Base-by-base conservation (phyloP, 64 coral and sea anemone species). In the Montipora cactus region DNA sequence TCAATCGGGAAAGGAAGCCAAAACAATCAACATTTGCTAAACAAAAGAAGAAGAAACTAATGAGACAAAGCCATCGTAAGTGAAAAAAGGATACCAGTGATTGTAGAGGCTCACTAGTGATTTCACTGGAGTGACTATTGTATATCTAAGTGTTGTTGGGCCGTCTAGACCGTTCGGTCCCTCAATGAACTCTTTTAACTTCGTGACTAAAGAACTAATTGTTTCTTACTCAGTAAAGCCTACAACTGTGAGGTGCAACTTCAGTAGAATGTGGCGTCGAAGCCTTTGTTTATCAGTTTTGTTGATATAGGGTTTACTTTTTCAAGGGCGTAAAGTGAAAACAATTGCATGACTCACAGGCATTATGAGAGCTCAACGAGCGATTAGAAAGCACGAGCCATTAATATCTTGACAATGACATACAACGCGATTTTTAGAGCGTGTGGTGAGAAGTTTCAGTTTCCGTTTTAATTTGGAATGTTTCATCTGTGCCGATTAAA, bases 271-370 rank as follows among this genome's bases (percentile, higher is more conserved):
- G 81, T 44, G 59, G 19, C 57, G 7, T 16, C 44, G 18, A 84
- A 84, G 81, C 59, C 15, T 48, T 8, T 0, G 61, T 69, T 84
- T 84, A 68, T 84, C 44, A 37, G 64, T 48, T 70, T 84, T 84
- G 62, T 84, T 48, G 7, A 62, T 44, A 25, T 18, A n/a, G 45
- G 62, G 59, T 69, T 84, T 84, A 70, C 68, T 47, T 84, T 67
- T 69, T 84, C 18, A 84, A 64, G 8, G 67, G 14, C 53, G 11
- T 8, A 11, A 8, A 57, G 11, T 8, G 6, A 11, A 8, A 57
- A 57, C 11, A 57, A 57, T 57, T 57, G 53, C 53, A 57, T 57
- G 53, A 11, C 6, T 57, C 11, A 57, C 53, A 0, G 53, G 53
- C 53, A 11, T 37, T 37, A 37, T 37, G 37, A 37, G 37, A 37